Evolutionary conservation across 2,113 vertebrate genomes (phyloP), one percentile per base, ranked within the genome.

Genomic region (Leptodactylus fuscus): DNA sequence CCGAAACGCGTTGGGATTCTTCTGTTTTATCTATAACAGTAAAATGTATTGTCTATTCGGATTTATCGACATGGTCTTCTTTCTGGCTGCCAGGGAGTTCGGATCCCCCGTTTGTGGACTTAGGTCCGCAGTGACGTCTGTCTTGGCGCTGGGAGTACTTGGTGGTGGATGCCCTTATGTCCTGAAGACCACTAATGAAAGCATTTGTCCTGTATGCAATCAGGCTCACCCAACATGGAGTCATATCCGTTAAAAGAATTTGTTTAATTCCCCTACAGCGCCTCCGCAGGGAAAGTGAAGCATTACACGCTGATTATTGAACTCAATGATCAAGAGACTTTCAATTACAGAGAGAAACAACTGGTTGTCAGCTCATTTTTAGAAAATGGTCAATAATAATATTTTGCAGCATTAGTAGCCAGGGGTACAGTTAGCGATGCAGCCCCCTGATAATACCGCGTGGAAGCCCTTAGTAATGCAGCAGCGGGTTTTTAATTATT

Each of bases 381-480:
- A 67, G 4, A 67, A 67, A 67, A 34, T 67, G 62, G 65, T 69
- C 65, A 69, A 38, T 22, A 69, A 69, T 69, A 38, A 20, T 22
- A 38, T 69, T 69, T 38, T 69, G 16, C 65, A 69, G 65, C 18
- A 69, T 20, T 22, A 0, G 34, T 69, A 36, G 18, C 18, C 62
- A 5, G 18, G 2, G 38, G 65, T 69, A 36, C 22, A 69, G 36
- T 38, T 9, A 69, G 65, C 34, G 1, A 22, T 69, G 32, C 0
- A 38, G 20, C 65, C 65, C 65, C 65, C 16, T 69, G 65, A 69
- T 38, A 69, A 69, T 69, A 69, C 32, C 4, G 38, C 38, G 4
- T 46, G 70, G 70, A 73, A 46, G 5, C 22, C 60, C 69, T 70
- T 10, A 34, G 36, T 71, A 22, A 22, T 38, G 34, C 34, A 22